Conservation (phyloP, 2,797 vertebrate genomes). For the Oophaga sylvatica region DNA sequence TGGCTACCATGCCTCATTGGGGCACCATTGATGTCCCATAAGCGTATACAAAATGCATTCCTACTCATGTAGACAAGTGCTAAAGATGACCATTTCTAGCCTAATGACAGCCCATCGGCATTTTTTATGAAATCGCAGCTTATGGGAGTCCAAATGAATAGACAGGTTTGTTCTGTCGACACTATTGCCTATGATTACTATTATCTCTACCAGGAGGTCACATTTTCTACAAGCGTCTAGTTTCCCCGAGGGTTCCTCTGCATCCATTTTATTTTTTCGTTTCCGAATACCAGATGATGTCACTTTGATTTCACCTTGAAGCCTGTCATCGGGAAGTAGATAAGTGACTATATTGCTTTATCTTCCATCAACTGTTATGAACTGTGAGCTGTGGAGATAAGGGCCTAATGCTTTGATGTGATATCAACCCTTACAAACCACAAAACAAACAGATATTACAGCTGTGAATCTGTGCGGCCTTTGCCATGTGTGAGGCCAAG, state of each 20-base stretch:
- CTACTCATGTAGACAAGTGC: neutral
- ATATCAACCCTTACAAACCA: neutral
- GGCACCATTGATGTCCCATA: neutral
- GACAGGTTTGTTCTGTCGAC: neutral
- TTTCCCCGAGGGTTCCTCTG: neutral
- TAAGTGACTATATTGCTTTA: slow-evolving; percentile 50
- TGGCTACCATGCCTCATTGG: neutral
- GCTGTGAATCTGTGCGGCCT: slow-evolving; percentile 3
- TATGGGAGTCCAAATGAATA: neutral
- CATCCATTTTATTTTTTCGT: neutral
- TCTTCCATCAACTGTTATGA: slow-evolving; percentile 32
- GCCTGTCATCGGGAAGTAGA: slow-evolving; percentile 23
- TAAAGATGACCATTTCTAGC: neutral
- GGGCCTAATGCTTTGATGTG: slow-evolving; percentile 34
- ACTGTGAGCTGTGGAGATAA: slow-evolving; percentile 46
- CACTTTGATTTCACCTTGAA: slow-evolving; percentile 47
- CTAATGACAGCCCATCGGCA: neutral
- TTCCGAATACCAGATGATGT: neutral
- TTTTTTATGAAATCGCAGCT: neutral
- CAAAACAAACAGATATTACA: slow-evolving; percentile 26
- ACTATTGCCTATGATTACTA: neutral
- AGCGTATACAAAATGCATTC: neutral
- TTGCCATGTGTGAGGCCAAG: slow-evolving; percentile 9
- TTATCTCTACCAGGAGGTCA: neutral
- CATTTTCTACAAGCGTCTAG: neutral